Conservation (phyloP, 2,113 vertebrate genomes). For the Clarias macrocephalus region DNA sequence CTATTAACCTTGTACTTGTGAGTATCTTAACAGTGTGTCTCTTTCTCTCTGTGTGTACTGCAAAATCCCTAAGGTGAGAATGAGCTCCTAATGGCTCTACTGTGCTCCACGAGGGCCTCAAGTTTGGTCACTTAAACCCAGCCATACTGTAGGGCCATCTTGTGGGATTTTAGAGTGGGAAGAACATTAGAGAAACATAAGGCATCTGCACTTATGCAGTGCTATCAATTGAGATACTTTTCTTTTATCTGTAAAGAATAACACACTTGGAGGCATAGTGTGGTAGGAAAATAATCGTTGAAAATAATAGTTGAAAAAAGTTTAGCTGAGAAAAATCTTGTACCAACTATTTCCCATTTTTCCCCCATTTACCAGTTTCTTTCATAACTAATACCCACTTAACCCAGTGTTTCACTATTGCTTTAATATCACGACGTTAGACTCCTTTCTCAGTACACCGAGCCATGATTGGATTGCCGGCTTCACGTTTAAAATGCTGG, state of each 20-base stretch:
- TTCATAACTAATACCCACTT: not conserved
- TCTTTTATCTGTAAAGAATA: not conserved
- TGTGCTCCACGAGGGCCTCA: constrained; percentile 23
- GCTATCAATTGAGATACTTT: not conserved
- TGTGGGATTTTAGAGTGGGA: constrained; percentile 35
- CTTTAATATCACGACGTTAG: no score
- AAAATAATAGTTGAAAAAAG: not conserved
- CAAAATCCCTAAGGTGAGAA: constrained; percentile 36
- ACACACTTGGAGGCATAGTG: not conserved
- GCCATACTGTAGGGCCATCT: not conserved
- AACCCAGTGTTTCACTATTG: no score
- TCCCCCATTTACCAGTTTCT: not conserved
- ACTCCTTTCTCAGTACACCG: no score
- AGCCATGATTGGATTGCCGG: no score
- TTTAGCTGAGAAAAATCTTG: not conserved
- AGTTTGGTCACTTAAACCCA: constrained; percentile 43
- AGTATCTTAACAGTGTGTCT: constrained; percentile 33
- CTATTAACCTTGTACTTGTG: constrained; percentile 28
- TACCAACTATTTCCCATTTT: not conserved
- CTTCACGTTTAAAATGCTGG: no score
- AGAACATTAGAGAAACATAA: constrained; percentile 36
- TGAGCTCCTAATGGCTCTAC: constrained; percentile 38
- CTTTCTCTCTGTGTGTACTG: constrained; percentile 10
- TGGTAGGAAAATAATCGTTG: not conserved
- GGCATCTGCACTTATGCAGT: not conserved